A percentile compares a stretch with the other conserved stretches of the same genome.
These are phyloP conservation scores for Stichopus horrens DNA, from an alignment of 53 echinoderm and acorn worm genomes.

Conservation along the genomic window DNA sequence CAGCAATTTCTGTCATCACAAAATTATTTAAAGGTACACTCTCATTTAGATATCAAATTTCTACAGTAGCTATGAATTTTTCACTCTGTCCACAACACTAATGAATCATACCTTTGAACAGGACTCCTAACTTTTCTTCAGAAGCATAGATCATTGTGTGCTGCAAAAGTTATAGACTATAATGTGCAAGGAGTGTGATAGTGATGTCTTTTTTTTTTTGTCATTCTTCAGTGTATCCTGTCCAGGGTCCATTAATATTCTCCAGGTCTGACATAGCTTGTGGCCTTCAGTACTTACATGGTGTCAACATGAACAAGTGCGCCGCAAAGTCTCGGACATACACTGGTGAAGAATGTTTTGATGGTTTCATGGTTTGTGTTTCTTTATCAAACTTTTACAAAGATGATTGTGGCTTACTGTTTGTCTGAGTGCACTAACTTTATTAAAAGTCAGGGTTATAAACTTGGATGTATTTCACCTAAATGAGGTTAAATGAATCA, in stretches of 20 bases:
- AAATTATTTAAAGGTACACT: slow-evolving; percentile 58
- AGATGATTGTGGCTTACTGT: too few species aligned
- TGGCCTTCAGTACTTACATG: slow-evolving; percentile 15
- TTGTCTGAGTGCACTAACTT: too few species aligned
- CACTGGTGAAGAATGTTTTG: slow-evolving; percentile 72
- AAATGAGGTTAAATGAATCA: too few species aligned
- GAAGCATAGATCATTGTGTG: too few species aligned
- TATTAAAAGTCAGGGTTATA: too few species aligned
- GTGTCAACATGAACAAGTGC: slow-evolving; percentile 72
- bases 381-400: not conserved
- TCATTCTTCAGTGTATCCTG: slow-evolving; percentile 68
- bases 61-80: too few species aligned
- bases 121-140: too few species aligned
- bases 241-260: slow-evolving; percentile 64
- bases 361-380: slow-evolving; percentile 74
- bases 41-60: not conserved
- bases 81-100: too few species aligned
- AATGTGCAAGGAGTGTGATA: too few species aligned
- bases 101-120: too few species aligned
- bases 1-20: slow-evolving; percentile 58
- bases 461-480: too few species aligned
- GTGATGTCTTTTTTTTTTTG: not conserved
- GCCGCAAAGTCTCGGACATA: slow-evolving; percentile 47
- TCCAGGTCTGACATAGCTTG: slow-evolving; percentile 64
- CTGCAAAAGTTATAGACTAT: too few species aligned